phyloP scores from a whole-genome alignment of 2,113 vertebrate genomes.

The Puntigrus tetrazona region DNA sequence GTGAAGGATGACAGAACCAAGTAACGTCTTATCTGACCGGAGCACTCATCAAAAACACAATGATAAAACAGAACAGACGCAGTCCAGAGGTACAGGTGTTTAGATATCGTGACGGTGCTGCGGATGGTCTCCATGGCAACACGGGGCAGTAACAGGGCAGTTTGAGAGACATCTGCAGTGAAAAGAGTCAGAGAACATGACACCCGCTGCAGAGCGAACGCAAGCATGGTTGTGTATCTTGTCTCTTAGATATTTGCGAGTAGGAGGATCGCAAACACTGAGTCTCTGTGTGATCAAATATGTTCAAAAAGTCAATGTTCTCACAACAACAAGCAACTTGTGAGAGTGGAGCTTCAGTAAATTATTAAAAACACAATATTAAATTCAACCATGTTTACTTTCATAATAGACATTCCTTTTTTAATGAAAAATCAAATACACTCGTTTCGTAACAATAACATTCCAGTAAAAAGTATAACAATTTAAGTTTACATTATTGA shows the following conservation, averaged over 20 bases:
- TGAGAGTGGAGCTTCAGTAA: not conserved
- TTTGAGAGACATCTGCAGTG: not conserved
- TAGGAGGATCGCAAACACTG: not conserved
- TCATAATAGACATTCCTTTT: not conserved
- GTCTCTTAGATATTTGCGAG: conserved; percentile 1
- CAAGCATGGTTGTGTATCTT: not conserved
- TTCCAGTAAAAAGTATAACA: not conserved
- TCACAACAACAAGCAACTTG: not conserved
- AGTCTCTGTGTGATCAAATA: not conserved
- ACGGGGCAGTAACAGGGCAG: not conserved
- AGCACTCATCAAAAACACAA: not conserved
- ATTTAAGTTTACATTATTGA: too few relatives aligned
- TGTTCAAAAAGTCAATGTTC: not conserved
- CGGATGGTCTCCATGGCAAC: conserved; percentile 62
- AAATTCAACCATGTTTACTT: not conserved
- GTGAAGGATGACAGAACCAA: not conserved
- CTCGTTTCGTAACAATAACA: not conserved
- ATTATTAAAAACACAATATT: not conserved
- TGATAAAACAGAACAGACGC: not conserved
- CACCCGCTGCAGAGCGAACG: conserved; percentile 27
- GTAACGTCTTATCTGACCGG: not conserved
- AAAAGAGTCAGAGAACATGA: not conserved
- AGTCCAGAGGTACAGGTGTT: not conserved
- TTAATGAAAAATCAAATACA: not conserved
- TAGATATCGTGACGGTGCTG: not conserved